Percentiles rank a stretch among this genome's conserved stretches.
These are phyloP conservation scores for Pelvicachromis taeniatus DNA, from an alignment of 2,113 vertebrate species.

Conservation along the genomic window DNA sequence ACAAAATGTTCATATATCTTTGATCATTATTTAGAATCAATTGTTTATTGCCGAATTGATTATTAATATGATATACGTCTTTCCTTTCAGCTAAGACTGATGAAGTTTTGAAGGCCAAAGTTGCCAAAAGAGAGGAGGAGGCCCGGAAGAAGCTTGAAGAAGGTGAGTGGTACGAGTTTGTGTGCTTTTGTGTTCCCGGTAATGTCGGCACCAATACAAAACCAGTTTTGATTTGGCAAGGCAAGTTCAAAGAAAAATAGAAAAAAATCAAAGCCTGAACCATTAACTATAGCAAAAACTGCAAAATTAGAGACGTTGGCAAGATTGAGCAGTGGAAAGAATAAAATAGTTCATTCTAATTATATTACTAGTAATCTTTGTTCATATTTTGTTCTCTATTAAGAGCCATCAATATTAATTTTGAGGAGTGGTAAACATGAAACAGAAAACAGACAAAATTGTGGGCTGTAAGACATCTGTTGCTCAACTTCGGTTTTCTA, in stretches of 20 bases:
- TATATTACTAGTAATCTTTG: not conserved
- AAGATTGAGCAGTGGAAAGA: not conserved
- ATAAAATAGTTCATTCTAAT: not conserved
- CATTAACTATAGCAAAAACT: not conserved
- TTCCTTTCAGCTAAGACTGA: constrained; percentile 87
- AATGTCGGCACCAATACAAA: not conserved
- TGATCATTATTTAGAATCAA: not conserved
- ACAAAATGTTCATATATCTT: not conserved
- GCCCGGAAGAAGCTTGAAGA: constrained; percentile 85
- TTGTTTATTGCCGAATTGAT: not conserved
- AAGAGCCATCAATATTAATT: not conserved
- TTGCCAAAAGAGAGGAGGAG: constrained; percentile 85
- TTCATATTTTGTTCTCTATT: not conserved
- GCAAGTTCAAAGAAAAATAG: not conserved
- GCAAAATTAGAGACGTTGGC: not conserved
- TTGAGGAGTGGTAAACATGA: not conserved
- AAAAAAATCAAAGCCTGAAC: not conserved
- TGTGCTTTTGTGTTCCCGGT: not conserved
- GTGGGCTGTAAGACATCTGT: not conserved
- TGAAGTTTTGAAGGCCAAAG: constrained; percentile 88
- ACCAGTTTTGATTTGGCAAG: not conserved
- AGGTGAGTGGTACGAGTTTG: constrained; percentile 70
- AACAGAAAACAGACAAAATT: not conserved
- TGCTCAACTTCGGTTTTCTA: not conserved
- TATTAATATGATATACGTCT: not conserved